These are phyloP conservation scores for Alces alces DNA, from an alignment of 2,113 vertebrate species.

Conservation along the genomic window DNA sequence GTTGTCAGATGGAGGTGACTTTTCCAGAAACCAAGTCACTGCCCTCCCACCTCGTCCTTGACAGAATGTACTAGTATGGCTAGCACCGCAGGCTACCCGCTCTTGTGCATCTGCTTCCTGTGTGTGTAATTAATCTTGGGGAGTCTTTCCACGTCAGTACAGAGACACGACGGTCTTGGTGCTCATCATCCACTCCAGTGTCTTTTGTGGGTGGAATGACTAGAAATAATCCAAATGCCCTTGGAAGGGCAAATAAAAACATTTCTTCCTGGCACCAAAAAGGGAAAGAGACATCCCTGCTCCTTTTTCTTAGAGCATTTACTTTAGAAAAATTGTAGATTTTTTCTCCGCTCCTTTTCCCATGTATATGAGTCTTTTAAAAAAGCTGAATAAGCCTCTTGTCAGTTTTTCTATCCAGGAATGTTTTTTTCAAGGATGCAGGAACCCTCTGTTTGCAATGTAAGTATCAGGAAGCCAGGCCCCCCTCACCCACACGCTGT, in stretches of 20 bases:
- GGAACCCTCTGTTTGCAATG: background rate
- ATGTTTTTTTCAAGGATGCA: background rate
- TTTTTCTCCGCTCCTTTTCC: background rate
- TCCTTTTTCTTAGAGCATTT: background rate
- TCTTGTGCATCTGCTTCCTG: background rate
- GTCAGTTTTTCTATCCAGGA: background rate
- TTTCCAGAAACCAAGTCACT: background rate
- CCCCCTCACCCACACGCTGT: background rate
- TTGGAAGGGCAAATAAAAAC: background rate
- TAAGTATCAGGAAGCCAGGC: background rate
- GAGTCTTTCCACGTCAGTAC: background rate
- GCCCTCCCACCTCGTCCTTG: background rate
- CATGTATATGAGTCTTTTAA: background rate
- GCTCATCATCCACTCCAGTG: background rate
- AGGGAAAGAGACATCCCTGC: background rate
- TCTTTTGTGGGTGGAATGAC: background rate
- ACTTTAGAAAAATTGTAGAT: background rate
- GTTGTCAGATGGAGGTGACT: background rate
- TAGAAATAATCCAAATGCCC: background rate
- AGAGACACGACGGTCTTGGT: background rate
- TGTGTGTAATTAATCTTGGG: background rate
- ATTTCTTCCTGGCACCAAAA: background rate
- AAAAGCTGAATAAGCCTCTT: background rate
- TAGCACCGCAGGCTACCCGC: rapidly evolving
- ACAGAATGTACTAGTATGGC: rapidly evolving